phyloP scores from a whole-genome alignment of 2,113 vertebrate genomes.

The Alosa alosa region DNA sequence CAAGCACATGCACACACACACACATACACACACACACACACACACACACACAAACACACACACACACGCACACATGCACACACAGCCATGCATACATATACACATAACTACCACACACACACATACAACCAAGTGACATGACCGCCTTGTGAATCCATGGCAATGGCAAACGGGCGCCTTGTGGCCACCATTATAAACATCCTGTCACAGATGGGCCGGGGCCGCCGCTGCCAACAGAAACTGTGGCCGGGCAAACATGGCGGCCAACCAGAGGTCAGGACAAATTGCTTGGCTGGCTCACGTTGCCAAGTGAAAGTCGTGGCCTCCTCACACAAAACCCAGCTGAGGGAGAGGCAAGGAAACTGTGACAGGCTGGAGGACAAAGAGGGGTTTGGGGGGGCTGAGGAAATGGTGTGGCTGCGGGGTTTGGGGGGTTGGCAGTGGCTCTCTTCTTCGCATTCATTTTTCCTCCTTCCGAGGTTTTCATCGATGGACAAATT shows the following conservation, averaged over 20 bases:
- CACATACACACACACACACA: neutral
- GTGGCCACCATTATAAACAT: conserved; percentile 48
- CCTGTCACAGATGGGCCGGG: conserved; percentile 59
- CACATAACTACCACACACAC: neutral
- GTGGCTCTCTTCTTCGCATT: neutral
- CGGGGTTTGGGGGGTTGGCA: neutral
- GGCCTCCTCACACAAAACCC: conserved; percentile 25
- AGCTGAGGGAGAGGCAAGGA: neutral
- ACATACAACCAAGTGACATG: conserved; percentile 41
- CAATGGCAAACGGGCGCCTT: conserved; percentile 42
- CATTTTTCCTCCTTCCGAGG: neutral
- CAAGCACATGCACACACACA: neutral
- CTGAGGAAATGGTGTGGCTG: neutral
- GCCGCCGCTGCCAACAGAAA: conserved; percentile 51
- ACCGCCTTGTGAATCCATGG: conserved; percentile 41
- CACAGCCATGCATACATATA: neutral
- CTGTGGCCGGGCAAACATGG: conserved; percentile 55
- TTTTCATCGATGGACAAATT: conserved; percentile 30
- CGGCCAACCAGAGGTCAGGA: conserved; percentile 51
- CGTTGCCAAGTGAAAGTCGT: conserved; percentile 51
- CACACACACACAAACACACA: neutral
- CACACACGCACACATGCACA: neutral
- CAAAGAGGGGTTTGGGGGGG: neutral
- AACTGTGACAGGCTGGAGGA: conserved; percentile 26
- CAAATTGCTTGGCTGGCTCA: conserved; percentile 53